Evolutionary conservation across 1,140 invertebrate species (phyloP).

Genomic region (Cyclargus thomasi): DNA sequence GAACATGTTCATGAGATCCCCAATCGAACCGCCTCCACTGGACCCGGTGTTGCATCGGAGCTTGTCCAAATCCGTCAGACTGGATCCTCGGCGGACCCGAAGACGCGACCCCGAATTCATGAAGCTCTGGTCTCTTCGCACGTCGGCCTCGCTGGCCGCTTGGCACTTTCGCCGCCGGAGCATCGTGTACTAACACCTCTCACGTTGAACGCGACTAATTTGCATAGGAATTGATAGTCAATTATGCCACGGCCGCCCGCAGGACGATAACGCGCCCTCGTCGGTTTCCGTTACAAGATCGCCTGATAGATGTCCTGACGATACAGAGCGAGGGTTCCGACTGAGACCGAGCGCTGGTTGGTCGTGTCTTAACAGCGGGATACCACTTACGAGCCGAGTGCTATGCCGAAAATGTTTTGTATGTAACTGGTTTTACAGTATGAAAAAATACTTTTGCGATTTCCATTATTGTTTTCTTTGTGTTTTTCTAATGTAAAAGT

Average conservation of each 20-base stretch:
- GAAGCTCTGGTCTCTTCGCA: slow-evolving; percentile 47
- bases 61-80: slow-evolving; percentile 83
- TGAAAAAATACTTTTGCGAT: not conserved
- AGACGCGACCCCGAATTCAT: slow-evolving; percentile 55
- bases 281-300: slow-evolving; percentile 40
- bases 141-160: slow-evolving; percentile 63
- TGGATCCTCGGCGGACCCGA: slow-evolving; percentile 80
- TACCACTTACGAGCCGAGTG: not conserved
- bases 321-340: slow-evolving; percentile 3
- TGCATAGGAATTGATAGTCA: slow-evolving; percentile 69
- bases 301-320: slow-evolving; percentile 10
- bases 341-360: not conserved
- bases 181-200: slow-evolving; percentile 43
- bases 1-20: slow-evolving; percentile 87
- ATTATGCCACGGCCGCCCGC: slow-evolving; percentile 68
- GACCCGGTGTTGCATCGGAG: slow-evolving; percentile 72
- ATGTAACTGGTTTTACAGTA: not conserved
- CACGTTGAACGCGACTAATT: slow-evolving; percentile 54
- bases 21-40: slow-evolving; percentile 80
- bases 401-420: slow-evolving; percentile 4
- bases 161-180: slow-evolving; percentile 54
- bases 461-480: too few relatives aligned
- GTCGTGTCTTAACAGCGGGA: not conserved
- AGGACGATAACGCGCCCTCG: slow-evolving; percentile 65
- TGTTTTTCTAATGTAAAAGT: too few relatives aligned